These are phyloP conservation scores for Oncorhynchus mykiss DNA, from an alignment of 2,113 vertebrate species.

Conservation along the genomic window DNA sequence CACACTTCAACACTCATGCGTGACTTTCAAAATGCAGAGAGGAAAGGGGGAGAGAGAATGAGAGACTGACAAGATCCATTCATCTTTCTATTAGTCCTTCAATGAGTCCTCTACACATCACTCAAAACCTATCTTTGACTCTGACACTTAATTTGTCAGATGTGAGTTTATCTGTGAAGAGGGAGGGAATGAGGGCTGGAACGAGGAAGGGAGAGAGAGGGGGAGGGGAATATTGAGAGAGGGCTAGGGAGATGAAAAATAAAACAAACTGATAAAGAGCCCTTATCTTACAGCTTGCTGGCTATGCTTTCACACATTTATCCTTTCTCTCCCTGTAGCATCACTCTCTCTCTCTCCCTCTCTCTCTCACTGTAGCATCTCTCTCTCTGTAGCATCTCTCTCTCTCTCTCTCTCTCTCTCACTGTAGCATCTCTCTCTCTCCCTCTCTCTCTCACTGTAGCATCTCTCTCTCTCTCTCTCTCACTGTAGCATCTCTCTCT, in stretches of 20 bases:
- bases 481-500: neutral
- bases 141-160: too few relatives aligned
- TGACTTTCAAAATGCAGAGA: neutral
- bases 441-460: constrained; percentile 5
- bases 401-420: neutral
- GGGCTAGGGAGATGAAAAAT: neutral
- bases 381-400: neutral
- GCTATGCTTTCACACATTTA: neutral
- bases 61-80: neutral
- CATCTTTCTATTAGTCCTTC: too few relatives aligned
- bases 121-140: too few relatives aligned
- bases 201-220: neutral
- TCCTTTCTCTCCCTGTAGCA: too few relatives aligned
- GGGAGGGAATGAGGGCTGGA: neutral
- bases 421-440: constrained; percentile 11
- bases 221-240: neutral
- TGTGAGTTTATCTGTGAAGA: neutral
- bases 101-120: too few relatives aligned
- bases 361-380: neutral
- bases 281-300: constrained; percentile 18
- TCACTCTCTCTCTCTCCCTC: too few relatives aligned
- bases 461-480: constrained; percentile 30
- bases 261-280: constrained; percentile 5
- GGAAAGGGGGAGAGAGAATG: neutral
- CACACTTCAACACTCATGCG: neutral